phyloP scores from a whole-genome alignment of 2,797 vertebrate species.

The Sebastes vulpes region DNA sequence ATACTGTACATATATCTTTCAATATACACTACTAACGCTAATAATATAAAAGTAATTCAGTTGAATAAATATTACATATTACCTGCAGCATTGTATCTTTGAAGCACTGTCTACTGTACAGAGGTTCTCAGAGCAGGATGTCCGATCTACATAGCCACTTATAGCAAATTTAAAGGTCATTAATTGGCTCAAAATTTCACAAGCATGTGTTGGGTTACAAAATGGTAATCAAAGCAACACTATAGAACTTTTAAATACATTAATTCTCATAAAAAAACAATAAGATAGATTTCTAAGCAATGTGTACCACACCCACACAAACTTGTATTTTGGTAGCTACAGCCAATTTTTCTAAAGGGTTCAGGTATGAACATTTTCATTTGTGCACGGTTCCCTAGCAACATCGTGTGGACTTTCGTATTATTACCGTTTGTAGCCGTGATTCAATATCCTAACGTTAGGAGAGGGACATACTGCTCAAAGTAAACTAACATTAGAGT shows the following conservation, averaged over 20 bases:
- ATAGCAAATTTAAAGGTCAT: not conserved
- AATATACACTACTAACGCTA: not conserved
- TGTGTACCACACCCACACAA: not conserved
- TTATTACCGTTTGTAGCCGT: not conserved
- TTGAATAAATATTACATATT: not conserved
- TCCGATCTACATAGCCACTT: not conserved
- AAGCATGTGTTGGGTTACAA: not conserved
- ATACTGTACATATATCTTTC: not conserved
- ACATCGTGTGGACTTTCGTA: not conserved
- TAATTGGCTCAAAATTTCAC: not conserved
- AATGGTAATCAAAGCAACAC: not conserved
- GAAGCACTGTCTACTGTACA: not conserved
- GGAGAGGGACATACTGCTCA: not conserved
- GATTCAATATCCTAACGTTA: not conserved
- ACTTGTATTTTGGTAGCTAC: not conserved
- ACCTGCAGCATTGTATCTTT: not conserved
- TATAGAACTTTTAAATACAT: not conserved
- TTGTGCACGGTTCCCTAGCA: not conserved
- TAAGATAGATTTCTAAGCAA: not conserved
- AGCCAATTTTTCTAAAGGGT: not conserved
- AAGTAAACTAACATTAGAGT: not conserved
- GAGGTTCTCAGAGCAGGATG: not conserved
- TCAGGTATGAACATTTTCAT: not conserved
- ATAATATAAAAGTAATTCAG: not conserved
- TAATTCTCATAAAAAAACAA: not conserved